A percentile compares a stretch with the other conserved stretches of the same genome.
phyloP scores from a whole-genome alignment of 2,113 vertebrate species.

The Vulpes ferrilata region DNA sequence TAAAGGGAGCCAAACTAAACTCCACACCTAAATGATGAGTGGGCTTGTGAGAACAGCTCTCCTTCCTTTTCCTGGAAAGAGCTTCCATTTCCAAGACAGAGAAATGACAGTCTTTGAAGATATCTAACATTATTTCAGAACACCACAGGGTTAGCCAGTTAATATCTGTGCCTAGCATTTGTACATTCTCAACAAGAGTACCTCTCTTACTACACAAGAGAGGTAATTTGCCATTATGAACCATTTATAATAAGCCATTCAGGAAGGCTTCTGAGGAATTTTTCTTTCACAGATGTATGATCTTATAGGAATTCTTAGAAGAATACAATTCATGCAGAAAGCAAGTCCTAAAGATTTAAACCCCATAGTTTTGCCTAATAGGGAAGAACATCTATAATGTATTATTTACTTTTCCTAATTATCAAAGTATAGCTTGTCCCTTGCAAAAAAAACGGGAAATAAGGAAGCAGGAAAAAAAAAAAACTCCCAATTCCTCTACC shows the following conservation, averaged over 20 bases:
- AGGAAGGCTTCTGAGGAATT: not conserved
- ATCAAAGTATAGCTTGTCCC: not conserved
- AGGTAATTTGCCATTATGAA: not conserved
- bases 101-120: not conserved
- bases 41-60: not conserved
- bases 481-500: not conserved
- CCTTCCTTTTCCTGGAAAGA: not conserved
- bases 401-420: conserved; percentile 28
- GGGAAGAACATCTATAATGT: not conserved
- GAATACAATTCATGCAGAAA: not conserved
- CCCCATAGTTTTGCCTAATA: not conserved
- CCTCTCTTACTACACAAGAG: not conserved
- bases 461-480: not conserved
- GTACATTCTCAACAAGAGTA: not conserved
- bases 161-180: not conserved
- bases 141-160: not conserved
- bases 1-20: not conserved
- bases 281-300: not conserved
- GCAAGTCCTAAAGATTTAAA: not conserved
- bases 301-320: not conserved
- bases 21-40: not conserved
- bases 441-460: not conserved
- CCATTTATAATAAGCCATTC: not conserved
- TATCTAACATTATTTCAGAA: not conserved
- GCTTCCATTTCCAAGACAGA: not conserved